Percentiles rank a stretch among this genome's conserved stretches.
Conservation (phyloP, 2,888 invertebrate genomes). For the Tenthredo amoena region DNA sequence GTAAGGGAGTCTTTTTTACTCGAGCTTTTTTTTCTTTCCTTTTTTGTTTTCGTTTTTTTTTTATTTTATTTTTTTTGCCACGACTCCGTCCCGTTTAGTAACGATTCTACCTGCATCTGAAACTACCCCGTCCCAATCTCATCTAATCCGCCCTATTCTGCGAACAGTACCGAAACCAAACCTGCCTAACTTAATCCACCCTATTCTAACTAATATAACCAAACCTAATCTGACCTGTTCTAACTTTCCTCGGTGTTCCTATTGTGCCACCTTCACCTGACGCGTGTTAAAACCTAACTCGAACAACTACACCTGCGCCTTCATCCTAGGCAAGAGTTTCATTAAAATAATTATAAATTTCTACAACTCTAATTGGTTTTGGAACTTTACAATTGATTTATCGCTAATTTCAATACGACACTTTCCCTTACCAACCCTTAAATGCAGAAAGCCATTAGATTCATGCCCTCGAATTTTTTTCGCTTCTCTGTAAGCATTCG, state of each 20-base stretch:
- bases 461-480: not conserved
- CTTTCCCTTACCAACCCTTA: not conserved
- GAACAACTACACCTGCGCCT: not conserved
- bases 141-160: constrained; percentile 45
- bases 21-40: not conserved
- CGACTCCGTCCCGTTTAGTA: constrained; percentile 11
- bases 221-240: constrained; percentile 50
- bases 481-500: not conserved
- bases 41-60: not conserved
- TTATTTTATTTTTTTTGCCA: not conserved
- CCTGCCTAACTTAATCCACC: constrained; percentile 50
- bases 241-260: constrained; percentile 33
- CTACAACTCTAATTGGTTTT: constrained; percentile 32
- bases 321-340: not conserved
- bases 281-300: constrained; percentile 37
- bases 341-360: constrained; percentile 43
- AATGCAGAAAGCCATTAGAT: not conserved
- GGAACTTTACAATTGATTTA: constrained; percentile 26
- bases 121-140: constrained; percentile 30
- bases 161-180: constrained; percentile 45
- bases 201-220: constrained; percentile 50
- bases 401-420: constrained; percentile 33
- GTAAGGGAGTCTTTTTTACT: constrained; percentile 38
- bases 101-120: constrained; percentile 47
- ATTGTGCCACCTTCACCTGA: constrained; percentile 47